Percentiles rank a stretch among this genome's conserved stretches.
Conservation (phyloP, 1,140 invertebrate genomes). For the Drosophila albomicans region DNA sequence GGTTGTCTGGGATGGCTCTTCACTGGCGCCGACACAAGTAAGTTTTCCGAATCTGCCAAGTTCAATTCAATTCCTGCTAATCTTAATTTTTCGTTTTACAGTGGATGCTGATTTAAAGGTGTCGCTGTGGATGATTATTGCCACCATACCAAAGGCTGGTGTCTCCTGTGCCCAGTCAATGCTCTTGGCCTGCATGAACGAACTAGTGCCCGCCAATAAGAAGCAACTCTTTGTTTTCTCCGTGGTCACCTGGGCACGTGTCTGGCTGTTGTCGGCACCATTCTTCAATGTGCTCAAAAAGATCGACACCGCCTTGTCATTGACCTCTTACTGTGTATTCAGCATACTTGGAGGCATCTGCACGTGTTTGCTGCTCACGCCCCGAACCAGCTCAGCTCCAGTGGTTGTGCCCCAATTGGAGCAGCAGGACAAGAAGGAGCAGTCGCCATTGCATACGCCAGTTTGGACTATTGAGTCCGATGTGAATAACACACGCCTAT, state of each 20-base stretch:
- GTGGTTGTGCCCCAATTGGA: conserved; percentile 32
- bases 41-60: conserved; percentile 1
- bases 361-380: conserved; percentile 72
- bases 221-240: conserved; percentile 79
- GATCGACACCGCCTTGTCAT: conserved; percentile 72
- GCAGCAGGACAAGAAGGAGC: conserved; percentile 61
- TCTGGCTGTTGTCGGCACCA: conserved; percentile 78
- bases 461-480: conserved; percentile 77
- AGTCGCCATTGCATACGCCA: conserved; percentile 65
- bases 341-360: conserved; percentile 79
- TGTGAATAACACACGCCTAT: conserved; percentile 76
- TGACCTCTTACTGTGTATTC: conserved; percentile 74
- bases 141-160: conserved; percentile 74
- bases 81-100: background rate
- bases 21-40: conserved; percentile 56
- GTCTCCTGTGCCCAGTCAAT: conserved; percentile 81
- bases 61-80: too few species aligned
- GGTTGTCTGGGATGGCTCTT: conserved; percentile 82
- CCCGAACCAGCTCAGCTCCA: conserved; percentile 49
- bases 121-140: conserved; percentile 80
- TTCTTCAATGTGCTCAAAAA: conserved; percentile 81
- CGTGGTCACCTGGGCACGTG: conserved; percentile 77
- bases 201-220: conserved; percentile 75
- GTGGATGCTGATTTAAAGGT: conserved; percentile 78
- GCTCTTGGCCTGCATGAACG: conserved; percentile 79